phyloP scores from a whole-genome alignment of 2,797 vertebrate genomes.

The Notoglanidium macrostoma region DNA sequence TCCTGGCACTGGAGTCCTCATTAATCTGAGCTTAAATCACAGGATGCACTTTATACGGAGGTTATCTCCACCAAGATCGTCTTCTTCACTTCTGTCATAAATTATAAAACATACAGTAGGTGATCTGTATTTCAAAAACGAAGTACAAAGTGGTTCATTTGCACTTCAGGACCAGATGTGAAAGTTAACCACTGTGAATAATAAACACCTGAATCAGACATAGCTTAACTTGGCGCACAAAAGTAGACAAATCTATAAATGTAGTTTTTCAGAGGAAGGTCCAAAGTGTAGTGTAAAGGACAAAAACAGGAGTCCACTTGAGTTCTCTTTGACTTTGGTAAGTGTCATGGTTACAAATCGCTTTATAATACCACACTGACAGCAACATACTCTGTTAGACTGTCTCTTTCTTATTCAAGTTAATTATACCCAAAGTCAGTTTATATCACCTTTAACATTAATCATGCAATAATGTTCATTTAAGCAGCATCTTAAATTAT shows the following conservation, averaged over 20 bases:
- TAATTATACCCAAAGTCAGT: not conserved
- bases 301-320: not conserved
- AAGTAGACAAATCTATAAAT: not conserved
- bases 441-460: not conserved
- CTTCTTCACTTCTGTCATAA: not conserved
- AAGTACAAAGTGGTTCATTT: not conserved
- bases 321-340: not conserved
- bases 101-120: not conserved
- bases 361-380: not conserved
- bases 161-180: not conserved
- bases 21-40: constrained; percentile 31
- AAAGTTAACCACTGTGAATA: not conserved
- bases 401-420: not conserved
- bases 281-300: not conserved
- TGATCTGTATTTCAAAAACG: not conserved
- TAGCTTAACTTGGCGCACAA: not conserved
- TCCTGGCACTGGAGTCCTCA: constrained; percentile 39
- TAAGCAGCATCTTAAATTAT: not conserved
- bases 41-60: constrained; percentile 4
- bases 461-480: not conserved
- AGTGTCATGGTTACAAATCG: not conserved
- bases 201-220: not conserved
- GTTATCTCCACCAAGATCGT: not conserved
- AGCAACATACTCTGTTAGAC: not conserved
- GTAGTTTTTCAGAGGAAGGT: not conserved